Evolutionary conservation across 2,888 invertebrate genomes (phyloP), one percentile per base, ranked within the genome.

Genomic region (Gandaritis pyraliata): DNA sequence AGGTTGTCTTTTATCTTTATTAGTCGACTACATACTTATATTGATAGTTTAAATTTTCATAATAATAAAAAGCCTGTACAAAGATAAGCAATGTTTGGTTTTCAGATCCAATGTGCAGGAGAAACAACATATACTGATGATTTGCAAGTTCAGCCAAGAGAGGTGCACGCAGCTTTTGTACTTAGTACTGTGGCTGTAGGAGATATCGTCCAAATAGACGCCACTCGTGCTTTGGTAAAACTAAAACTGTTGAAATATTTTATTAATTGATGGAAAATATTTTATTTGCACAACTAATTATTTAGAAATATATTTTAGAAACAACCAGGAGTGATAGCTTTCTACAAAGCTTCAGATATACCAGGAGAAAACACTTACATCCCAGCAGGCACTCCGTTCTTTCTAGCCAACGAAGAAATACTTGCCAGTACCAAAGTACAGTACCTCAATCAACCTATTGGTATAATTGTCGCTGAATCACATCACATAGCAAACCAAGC

Each of bases 81-180:
- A 8, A 33, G 8, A 16, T 43, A 10, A 4, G 10, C 1, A 10
- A 16, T 16, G 2, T 43, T 43, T 39, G 5, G 1, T 23, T 62
- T 61, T 0, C 57, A 85, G 85, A 83, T 92, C 46, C 95, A 95
- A 82, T 93, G 94, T 66, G 92, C 94, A 52, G 96, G 96, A 0
- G 95, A 96, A 80, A 95, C 95, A 0, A 87, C 93, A 66, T 96
- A 94, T 78, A 86, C 94, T 0, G 94, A 94, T 72, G 96, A 96
- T 73, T 81, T 94, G 36, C 93, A 94, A n/a, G 80, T 87, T 0
- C 77, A 88, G 4, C 89, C 92, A 0, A 92, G 94, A 70, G 95
- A 96, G 83, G 93, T 96, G 0, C 94, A 93, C 77, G 96, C 94
- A 12, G 94, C 94, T 0, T 94, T 95, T 69, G 95, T 95, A 0